Conservation (phyloP, 2,888 invertebrate species). For the Plebejus anna region DNA sequence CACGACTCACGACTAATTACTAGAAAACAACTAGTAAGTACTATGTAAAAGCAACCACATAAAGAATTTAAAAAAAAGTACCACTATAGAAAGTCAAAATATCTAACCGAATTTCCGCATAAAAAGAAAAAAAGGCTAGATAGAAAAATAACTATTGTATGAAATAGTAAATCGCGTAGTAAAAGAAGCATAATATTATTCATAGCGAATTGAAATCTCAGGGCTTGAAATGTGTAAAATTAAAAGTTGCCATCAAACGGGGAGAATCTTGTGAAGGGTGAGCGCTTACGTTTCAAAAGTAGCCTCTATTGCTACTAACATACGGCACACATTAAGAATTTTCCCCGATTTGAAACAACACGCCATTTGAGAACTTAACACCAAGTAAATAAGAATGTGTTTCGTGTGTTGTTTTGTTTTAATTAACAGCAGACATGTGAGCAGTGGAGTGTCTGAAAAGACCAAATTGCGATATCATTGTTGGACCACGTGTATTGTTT, state of each 20-base stretch:
- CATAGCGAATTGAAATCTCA: constrained; percentile 39
- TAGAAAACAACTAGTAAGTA: too few relatives aligned
- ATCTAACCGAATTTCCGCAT: background rate
- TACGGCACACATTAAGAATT: constrained; percentile 15
- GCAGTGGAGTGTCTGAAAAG: constrained; percentile 29
- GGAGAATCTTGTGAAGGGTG: constrained; percentile 30
- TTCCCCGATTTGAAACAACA: constrained; percentile 11
- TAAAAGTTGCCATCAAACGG: constrained; percentile 35
- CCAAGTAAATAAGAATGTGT: background rate
- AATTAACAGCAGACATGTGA: constrained; percentile 29
- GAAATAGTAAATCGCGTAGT: background rate
- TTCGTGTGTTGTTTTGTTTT: constrained; percentile 31
- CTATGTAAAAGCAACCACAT: too few relatives aligned
- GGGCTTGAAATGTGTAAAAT: constrained; percentile 40
- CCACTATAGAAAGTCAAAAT: background rate
- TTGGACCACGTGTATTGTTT: constrained; percentile 29
- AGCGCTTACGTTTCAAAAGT: constrained; percentile 16
- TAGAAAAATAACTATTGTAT: background rate
- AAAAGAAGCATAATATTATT: constrained; percentile 33
- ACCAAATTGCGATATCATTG: constrained; percentile 31
- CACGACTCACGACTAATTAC: too few relatives aligned
- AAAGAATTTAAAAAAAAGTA: background rate
- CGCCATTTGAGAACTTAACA: background rate
- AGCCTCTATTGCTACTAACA: constrained; percentile 7
- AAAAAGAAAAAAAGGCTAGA: background rate